These are phyloP conservation scores for Aphidius ervi DNA, from an alignment of 1,140 invertebrate genomes.

Conservation along the genomic window DNA sequence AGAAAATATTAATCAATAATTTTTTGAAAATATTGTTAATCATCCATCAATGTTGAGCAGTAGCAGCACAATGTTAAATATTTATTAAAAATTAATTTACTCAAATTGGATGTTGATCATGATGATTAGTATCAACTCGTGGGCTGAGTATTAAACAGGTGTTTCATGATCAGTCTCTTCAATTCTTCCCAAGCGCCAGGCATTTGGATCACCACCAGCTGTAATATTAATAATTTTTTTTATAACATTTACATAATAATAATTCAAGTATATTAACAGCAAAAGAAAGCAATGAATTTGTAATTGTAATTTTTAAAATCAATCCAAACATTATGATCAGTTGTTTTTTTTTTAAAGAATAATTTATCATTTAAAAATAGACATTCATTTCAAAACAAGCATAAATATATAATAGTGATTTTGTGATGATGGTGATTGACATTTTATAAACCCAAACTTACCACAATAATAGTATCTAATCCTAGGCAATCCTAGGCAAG, in stretches of 20 bases:
- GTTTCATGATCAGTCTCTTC: conserved; percentile 79
- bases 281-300: no score
- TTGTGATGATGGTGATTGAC: not conserved
- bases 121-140: not conserved
- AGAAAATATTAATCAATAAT: no score
- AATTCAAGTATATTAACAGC: no score
- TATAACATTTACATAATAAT: not conserved
- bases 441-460: conserved; percentile 48
- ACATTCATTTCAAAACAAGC: no score
- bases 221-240: conserved; percentile 34
- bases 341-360: no score
- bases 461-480: conserved; percentile 66
- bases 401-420: not conserved
- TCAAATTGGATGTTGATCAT: conserved; percentile 36
- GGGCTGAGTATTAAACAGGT: conserved; percentile 60
- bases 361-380: no score
- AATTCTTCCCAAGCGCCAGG: conserved; percentile 74
- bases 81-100: conserved; percentile 36
- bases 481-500: conserved; percentile 59
- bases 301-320: no score
- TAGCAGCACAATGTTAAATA: not conserved
- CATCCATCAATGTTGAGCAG: no score
- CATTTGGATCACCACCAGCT: conserved; percentile 71
- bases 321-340: no score
- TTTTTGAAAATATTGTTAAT: no score